Base-by-base conservation (phyloP, 2,888 invertebrate genomes). In the Apoderus coryli region DNA sequence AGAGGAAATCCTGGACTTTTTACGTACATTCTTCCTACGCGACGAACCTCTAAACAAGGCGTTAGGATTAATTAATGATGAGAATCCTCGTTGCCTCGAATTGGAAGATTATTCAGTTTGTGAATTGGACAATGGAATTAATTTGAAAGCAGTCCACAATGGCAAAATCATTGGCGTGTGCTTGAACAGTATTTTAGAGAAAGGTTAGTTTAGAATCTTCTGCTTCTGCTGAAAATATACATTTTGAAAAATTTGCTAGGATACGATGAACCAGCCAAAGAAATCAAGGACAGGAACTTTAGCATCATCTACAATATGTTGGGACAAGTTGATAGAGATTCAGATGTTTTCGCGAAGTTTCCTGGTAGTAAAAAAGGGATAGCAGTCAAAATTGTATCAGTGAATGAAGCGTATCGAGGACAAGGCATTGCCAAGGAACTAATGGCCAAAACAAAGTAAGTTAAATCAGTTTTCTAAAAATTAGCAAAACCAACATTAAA, bases 1-100 rank as follows among this genome's bases (percentile, higher is more conserved):
- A 31, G 56, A 60, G 10, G 49, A 49, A 28, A 67, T 72, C 47
- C 57, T 72, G 10, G 53, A 59, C 19, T 67, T 68, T 44, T 49
- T 69, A 4, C 52, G 57, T 40, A 65, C 65, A 34, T 76, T 70
- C 52, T 78, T 78, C 64, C 77, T 76, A 60, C 66, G 65, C 16
- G 77, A 78, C 44, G 78, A 78, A 45, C 78, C 78, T 0, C 60
- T 78, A 41, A 78, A 78, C 54, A 37, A 39, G 25, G 34, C 22
- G 25, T 34, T 37, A 32, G 35, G 67, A 32, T 55, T 77, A 2
- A 58, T 76, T 35, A 71, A 70, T 35, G 67, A 64, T 1, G 65
- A 68, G 10, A 61, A 66, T 22, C 65, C 65, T 4, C 61, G 67
- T 7, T 76, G 76, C 47, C 27, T 52, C 1, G 75, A 76, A 40